Base-by-base conservation (phyloP, 1,140 invertebrate genomes). In the Elymnias hypermnestra region DNA sequence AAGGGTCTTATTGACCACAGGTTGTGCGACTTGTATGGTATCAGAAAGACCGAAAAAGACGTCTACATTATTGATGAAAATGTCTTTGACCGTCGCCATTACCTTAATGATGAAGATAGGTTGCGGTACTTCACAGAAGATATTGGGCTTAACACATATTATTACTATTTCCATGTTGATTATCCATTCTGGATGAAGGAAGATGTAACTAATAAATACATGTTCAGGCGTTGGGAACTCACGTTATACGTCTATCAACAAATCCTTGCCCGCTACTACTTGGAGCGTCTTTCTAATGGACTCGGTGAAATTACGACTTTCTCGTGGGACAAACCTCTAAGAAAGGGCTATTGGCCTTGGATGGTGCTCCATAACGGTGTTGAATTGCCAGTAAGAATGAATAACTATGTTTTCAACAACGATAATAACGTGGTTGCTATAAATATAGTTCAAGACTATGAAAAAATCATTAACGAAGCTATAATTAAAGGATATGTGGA, bases 51-150 rank as follows among this genome's bases (percentile, higher is more conserved):
- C 10, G 73, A 83, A 7, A 83, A 84, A 25, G 71, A 70, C 12
- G 50, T 79, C 1, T 81, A 60, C 48, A 83, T 86, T 15, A 78
- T 83, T 22, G 87, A 83, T 25, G 74, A 86, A 36, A 85, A 85
- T n/a, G 52, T 78, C 0, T 83, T 55, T 31, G 78, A 85, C 45
- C 81, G 88, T 36, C 72, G 79, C 23, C 52, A 79, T 41, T 52
- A 56, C 43, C 44, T 86, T n/a, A 81, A 68, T 42, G 53, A 72
- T 3, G 69, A 85, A 31, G 72, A 81, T 57, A 69, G 74, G 6
- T 44, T 93, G 14, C 87, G 89, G 45, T 93, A 92, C 57, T 92
- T 91, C 62, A 88, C 89, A 13, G 91, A 93, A 73, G 91, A 92
- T 59, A 87, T 92, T 54, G 91, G 90, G 14, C 75, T 92, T 21